Evolutionary conservation across 2,888 invertebrate genomes (phyloP).

Genomic region (Drosophila eohydei): DNA sequence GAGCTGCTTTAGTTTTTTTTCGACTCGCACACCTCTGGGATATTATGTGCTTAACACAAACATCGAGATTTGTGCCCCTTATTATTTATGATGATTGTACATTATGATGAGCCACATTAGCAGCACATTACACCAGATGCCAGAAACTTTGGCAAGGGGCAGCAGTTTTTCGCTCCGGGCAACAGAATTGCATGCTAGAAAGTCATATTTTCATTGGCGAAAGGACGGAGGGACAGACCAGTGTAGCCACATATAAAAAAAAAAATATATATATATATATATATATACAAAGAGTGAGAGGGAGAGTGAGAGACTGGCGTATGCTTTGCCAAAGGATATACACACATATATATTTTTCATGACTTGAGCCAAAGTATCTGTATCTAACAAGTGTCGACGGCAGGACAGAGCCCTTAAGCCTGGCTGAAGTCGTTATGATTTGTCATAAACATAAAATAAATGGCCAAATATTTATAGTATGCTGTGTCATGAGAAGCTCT

Average conservation of each 20-base stretch:
- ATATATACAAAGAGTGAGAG: too few species aligned
- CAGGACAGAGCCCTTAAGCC: constrained; percentile 71
- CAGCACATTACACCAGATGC: constrained; percentile 60
- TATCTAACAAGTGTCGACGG: constrained; percentile 74
- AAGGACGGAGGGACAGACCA: constrained; percentile 8
- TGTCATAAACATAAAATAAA: constrained; percentile 81
- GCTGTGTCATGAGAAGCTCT: constrained; percentile 58
- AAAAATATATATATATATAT: too few species aligned
- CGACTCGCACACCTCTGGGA: constrained; percentile 37
- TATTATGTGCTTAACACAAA: constrained; percentile 16
- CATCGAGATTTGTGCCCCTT: constrained; percentile 45
- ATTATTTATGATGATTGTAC: constrained; percentile 78
- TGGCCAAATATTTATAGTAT: constrained; percentile 79
- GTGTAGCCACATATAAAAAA: not conserved
- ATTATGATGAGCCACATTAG: constrained; percentile 71
- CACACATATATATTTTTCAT: constrained; percentile 50
- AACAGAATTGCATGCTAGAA: constrained; percentile 60
- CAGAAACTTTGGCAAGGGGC: constrained; percentile 36
- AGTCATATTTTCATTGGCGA: constrained; percentile 67
- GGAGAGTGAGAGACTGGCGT: constrained; percentile 16
- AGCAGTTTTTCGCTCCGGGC: constrained; percentile 16
- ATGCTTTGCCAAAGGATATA: constrained; percentile 47
- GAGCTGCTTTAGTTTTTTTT: constrained; percentile 14
- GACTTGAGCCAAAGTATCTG: constrained; percentile 61
- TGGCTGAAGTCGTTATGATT: constrained; percentile 78